phyloP scores from a whole-genome alignment of 2,113 vertebrate genomes.

The Antidorcas marsupialis region DNA sequence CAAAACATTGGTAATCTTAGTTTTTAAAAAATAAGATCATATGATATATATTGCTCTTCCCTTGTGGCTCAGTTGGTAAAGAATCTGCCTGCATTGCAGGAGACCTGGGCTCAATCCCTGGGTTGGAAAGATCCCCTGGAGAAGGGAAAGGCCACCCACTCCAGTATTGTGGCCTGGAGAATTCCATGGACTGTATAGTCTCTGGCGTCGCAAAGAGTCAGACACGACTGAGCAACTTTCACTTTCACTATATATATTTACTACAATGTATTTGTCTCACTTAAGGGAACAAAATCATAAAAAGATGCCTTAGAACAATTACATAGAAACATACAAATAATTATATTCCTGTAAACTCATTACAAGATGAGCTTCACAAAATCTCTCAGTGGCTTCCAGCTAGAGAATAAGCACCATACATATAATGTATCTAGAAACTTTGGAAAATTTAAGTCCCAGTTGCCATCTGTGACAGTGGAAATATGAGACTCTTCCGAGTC shows the following conservation, averaged over 20 bases:
- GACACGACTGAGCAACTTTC: not conserved
- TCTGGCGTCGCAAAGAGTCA: accelerated
- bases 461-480: not conserved
- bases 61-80: not conserved
- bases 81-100: not conserved
- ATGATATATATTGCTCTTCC: not conserved
- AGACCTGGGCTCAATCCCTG: not conserved
- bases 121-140: not conserved
- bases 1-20: not conserved
- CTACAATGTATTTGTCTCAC: not conserved
- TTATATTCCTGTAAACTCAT: not conserved
- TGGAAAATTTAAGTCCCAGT: not conserved
- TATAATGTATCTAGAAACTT: not conserved
- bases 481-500: not conserved
- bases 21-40: not conserved
- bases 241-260: not conserved
- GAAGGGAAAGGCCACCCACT: not conserved
- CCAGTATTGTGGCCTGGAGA: not conserved
- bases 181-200: not conserved
- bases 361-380: not conserved
- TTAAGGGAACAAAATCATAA: not conserved
- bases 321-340: not conserved
- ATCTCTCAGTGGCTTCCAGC: not conserved
- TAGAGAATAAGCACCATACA: not conserved
- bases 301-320: not conserved